Base-by-base conservation (phyloP, 2,888 invertebrate genomes). In the Byasa hedistus region DNA sequence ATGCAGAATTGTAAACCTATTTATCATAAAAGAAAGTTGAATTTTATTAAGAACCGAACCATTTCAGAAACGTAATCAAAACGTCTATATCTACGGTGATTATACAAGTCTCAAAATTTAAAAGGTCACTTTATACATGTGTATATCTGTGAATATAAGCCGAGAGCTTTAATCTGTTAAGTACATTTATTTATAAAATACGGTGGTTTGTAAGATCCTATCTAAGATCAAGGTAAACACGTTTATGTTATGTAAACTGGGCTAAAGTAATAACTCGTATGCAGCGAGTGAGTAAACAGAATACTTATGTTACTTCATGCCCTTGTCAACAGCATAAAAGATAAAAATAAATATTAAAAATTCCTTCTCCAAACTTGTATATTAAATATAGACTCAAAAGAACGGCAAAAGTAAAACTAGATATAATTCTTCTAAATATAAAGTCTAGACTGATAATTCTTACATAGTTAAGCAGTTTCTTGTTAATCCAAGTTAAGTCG, bases 161-260 rank as follows among this genome's bases (percentile, higher is more conserved):
- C 19, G 7, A 51, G 57, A 57, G 57, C 12, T 48, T 32, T 27
- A 57, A 58, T 51, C 48, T 23, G 48, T 36, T 63, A 51, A 51
- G 36, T 60, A 23, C 51, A 63, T 55, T 63, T 55, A 63, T 56
- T 66, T 57, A 48, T 48, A 54, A 61, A 54, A 57, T 24, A 39
- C n/a, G 17, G 36, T 61, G 57, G n/a, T 22, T 62, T 24, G 44
- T 22, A 55, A 56, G 59, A 67, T 59, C 59, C 39, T 60, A 59
- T 59, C 59, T 67, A 51, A 63, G 66, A 63, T 67, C 59, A 67
- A 67, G 66, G 66, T 63, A 67, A 67, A 67, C 66, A 56, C 17
- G 62, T 59, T 62, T 44, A 62, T 32, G 57, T 63, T 62, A 58
- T 48, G 48, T 57, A 66, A 62, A 66, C 55, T 62, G n/a, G 52